These are phyloP conservation scores for Micromesistius poutassou DNA, from an alignment of 2,797 vertebrate genomes.

Conservation along the genomic window DNA sequence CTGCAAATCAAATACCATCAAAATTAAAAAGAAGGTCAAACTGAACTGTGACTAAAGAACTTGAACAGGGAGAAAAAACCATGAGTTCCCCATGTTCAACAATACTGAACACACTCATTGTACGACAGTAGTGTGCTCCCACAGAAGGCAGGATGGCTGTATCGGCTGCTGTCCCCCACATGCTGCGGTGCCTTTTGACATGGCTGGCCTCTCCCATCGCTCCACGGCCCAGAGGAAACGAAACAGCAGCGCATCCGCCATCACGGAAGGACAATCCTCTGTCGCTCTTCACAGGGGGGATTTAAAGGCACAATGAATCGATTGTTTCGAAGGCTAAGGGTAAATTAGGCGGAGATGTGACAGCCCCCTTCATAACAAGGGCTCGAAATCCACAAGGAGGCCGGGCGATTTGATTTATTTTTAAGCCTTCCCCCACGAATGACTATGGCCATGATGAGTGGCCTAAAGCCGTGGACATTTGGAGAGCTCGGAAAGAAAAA, in stretches of 20 bases:
- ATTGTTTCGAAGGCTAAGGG: constrained; percentile 40
- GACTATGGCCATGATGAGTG: constrained; percentile 33
- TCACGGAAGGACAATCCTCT: constrained; percentile 40
- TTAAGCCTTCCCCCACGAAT: constrained; percentile 37
- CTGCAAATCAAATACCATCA: not conserved
- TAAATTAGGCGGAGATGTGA: constrained; percentile 39
- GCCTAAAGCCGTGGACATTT: constrained; percentile 17
- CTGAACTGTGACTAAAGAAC: not conserved
- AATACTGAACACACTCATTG: not conserved
- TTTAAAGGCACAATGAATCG: constrained; percentile 54
- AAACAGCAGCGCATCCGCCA: constrained; percentile 29
- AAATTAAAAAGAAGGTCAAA: not conserved
- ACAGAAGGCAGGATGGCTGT: not conserved
- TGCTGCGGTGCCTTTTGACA: not conserved
- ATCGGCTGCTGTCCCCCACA: not conserved
- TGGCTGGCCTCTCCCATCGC: constrained; percentile 19
- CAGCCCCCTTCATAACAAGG: constrained; percentile 22
- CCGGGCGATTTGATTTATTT: constrained; percentile 21
- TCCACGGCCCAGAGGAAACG: constrained; percentile 16
- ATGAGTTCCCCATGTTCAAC: not conserved
- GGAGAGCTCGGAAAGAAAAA: constrained; percentile 2
- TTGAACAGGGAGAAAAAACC: not conserved
- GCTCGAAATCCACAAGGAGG: constrained; percentile 38
- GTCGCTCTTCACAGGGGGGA: constrained; percentile 29
- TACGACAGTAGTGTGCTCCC: not conserved